These are phyloP conservation scores for Cygnus olor DNA, from an alignment of 2,797 vertebrate species.

Conservation along the genomic window DNA sequence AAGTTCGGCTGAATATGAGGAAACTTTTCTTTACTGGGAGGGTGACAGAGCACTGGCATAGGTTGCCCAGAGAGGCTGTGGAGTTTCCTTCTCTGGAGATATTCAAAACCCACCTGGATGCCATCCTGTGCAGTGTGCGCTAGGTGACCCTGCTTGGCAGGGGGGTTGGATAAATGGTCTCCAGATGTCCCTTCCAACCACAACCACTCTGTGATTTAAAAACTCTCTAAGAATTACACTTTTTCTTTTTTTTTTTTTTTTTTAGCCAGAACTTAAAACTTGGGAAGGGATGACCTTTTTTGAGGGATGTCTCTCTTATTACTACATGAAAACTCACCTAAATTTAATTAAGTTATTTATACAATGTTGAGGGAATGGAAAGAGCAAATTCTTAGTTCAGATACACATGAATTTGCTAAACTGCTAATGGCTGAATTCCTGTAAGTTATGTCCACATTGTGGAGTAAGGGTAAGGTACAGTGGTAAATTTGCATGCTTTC, in stretches of 20 bases:
- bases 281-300: background rate
- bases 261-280: background rate
- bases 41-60: too few species aligned
- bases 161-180: too few species aligned
- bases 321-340: background rate
- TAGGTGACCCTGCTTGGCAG: too few species aligned
- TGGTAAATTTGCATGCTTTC: background rate
- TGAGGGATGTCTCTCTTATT: background rate
- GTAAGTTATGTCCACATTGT: background rate
- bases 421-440: background rate
- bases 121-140: too few species aligned
- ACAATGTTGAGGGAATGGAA: background rate
- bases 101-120: too few species aligned
- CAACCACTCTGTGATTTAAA: background rate
- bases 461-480: background rate
- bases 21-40: too few species aligned
- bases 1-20: too few species aligned
- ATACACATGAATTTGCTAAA: background rate
- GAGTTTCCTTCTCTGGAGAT: too few species aligned
- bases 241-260: background rate
- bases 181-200: too few species aligned
- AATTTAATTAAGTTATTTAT: background rate
- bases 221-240: background rate
- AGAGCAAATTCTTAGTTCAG: background rate
- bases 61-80: too few species aligned